These are phyloP conservation scores for Clinocottus analis DNA, from an alignment of 2,113 vertebrate species.

Conservation along the genomic window DNA sequence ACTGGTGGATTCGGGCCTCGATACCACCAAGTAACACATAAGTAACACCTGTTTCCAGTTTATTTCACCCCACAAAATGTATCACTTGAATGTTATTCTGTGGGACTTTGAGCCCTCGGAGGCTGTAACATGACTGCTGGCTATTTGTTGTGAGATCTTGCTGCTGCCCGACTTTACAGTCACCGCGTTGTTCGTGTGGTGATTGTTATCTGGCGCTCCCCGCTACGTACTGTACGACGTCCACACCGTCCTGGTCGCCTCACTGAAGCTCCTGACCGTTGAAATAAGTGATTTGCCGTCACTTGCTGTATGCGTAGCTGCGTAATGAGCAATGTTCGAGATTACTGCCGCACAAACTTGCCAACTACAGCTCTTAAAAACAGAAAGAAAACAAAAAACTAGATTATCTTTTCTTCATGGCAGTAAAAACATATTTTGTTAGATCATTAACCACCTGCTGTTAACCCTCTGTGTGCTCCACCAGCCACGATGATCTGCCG, in stretches of 20 bases:
- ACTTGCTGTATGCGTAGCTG: not conserved
- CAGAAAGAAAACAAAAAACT: not conserved
- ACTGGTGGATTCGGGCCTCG: no score
- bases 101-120: not conserved
- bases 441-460: not conserved
- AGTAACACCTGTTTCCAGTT: no score
- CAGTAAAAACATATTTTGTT: not conserved
- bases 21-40: no score
- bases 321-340: no score
- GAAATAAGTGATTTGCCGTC: not conserved
- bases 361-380: not conserved
- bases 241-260: conserved; percentile 2
- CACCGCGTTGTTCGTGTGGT: conserved; percentile 11
- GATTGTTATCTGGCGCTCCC: conserved; percentile 6
- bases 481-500: not conserved
- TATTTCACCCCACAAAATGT: no score
- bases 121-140: not conserved
- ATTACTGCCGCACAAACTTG: not conserved
- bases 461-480: not conserved
- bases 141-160: not conserved
- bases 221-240: not conserved
- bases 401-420: not conserved
- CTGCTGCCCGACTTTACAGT: not conserved
- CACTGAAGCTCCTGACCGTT: not conserved
- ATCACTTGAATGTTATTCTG: not conserved